These are phyloP conservation scores for Myzus persicae DNA, from an alignment of 1,140 invertebrate genomes.

Conservation along the genomic window DNA sequence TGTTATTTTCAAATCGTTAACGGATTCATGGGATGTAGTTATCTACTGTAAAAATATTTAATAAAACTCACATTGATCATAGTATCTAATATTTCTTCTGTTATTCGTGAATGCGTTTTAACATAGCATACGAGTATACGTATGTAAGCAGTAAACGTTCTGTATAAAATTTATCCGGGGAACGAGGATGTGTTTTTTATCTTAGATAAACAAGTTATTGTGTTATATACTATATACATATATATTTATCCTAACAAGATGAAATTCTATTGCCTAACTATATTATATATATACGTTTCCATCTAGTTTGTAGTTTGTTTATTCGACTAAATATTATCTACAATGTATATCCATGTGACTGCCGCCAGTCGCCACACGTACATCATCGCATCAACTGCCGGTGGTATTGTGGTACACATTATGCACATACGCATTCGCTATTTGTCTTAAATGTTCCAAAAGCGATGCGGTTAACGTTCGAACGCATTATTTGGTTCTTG, in stretches of 20 bases:
- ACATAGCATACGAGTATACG: neutral
- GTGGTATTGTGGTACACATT: neutral
- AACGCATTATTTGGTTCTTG: neutral
- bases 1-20: neutral
- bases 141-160: no score
- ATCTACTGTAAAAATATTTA: neutral
- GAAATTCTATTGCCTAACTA: neutral
- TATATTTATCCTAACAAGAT: neutral
- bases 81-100: neutral
- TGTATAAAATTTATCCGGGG: neutral
- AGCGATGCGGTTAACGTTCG: neutral
- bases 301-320: conserved; percentile 17
- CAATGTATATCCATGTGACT: neutral
- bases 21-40: neutral
- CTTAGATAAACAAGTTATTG: neutral
- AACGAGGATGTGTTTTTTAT: neutral
- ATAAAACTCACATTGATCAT: neutral
- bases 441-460: conserved; percentile 28
- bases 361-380: neutral
- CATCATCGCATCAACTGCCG: neutral
- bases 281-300: neutral
- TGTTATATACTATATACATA: neutral
- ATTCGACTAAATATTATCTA: neutral
- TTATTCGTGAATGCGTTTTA: neutral
- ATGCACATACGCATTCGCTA: neutral